Evolutionary conservation across 2,888 invertebrate genomes (phyloP).

Genomic region (Iselma pallidipennis): DNA sequence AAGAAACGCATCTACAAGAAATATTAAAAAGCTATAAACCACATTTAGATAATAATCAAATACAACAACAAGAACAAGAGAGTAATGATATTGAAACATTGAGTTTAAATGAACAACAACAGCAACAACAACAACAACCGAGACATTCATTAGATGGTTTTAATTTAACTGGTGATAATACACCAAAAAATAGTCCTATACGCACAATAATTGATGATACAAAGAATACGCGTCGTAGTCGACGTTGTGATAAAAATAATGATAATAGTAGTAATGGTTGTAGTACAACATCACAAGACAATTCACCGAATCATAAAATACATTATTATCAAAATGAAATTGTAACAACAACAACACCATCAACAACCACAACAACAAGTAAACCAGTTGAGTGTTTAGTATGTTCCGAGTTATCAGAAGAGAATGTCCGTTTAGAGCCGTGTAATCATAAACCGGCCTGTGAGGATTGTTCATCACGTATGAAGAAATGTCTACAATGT

Average conservation of each 20-base stretch:
- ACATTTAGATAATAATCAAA: conserved; percentile 48
- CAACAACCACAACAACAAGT: conserved; percentile 22
- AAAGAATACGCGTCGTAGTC: conserved; percentile 36
- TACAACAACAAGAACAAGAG: conserved; percentile 30
- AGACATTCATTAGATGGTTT: conserved; percentile 46
- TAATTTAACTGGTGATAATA: conserved; percentile 48
- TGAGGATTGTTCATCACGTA: conserved; percentile 73
- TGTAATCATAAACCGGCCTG: conserved; percentile 77
- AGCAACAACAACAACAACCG: conserved; percentile 21
- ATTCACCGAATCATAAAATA: conserved; percentile 49
- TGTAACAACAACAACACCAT: conserved; percentile 6
- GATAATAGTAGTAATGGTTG: conserved; percentile 44
- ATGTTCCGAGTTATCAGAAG: conserved; percentile 69
- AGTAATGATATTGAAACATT: conserved; percentile 41
- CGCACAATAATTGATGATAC: conserved; percentile 42
- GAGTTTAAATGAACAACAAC: conserved; percentile 36
- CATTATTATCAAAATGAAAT: conserved; percentile 49
- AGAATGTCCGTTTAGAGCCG: conserved; percentile 69
- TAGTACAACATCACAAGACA: conserved; percentile 50
- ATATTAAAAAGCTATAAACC: conserved; percentile 59
- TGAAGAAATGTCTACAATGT: conserved; percentile 78
- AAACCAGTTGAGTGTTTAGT: conserved; percentile 68
- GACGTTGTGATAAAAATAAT: conserved; percentile 36
- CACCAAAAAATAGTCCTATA: conserved; percentile 41
- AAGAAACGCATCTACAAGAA: conserved; percentile 59